Evolutionary conservation across 2,797 vertebrate genomes (phyloP), one percentile per base, ranked within the genome.

Genomic region (Chelon labrosus): DNA sequence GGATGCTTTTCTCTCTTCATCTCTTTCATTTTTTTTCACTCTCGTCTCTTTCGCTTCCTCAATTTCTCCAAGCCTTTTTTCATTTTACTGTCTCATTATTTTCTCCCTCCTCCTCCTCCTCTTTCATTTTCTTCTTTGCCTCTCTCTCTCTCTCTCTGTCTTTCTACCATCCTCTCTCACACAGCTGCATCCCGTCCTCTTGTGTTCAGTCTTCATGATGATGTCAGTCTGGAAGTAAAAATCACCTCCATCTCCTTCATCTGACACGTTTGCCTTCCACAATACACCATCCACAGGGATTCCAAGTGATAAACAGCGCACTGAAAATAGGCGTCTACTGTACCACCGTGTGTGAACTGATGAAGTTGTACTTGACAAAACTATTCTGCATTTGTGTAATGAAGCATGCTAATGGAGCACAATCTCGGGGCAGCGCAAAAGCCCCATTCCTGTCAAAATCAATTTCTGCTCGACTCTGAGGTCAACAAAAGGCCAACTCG

Each of bases 371-470:
- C 73, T 85, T 59, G 70, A 74, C 53, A 70, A 80, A 82, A 81
- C 59, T 71, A 19, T 73, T 69, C 49, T 65, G 76, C 54, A n/a
- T 84, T 86, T 86, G 83, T 83, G 76, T 85, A 88, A 89, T 80
- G 86, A 90, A 82, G 86, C 85, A 62, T 80, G 63, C 61, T 90
- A 87, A 90, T 88, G 77, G 87, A 80, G 61, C 73, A 12, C 3
- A 35, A 71, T 86, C 85, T 88, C 31, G 69, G 75, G 77, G 75
- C 79, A 75, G 61, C 3, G 14, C 25, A 35, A 76, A 78, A 89
- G 61, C 73, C 79, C 73, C 9, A 44, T 62, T 81, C 73, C 79
- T 88, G 86, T 91, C 86, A 59, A 84, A 90, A 79, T 64, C 67
- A 81, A 86, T 92, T 89, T 86, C 78, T 3, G 22, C 75, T 85